These are phyloP conservation scores for Eulemur rubriventer DNA, from an alignment of 2,797 vertebrate species.

Conservation along the genomic window DNA sequence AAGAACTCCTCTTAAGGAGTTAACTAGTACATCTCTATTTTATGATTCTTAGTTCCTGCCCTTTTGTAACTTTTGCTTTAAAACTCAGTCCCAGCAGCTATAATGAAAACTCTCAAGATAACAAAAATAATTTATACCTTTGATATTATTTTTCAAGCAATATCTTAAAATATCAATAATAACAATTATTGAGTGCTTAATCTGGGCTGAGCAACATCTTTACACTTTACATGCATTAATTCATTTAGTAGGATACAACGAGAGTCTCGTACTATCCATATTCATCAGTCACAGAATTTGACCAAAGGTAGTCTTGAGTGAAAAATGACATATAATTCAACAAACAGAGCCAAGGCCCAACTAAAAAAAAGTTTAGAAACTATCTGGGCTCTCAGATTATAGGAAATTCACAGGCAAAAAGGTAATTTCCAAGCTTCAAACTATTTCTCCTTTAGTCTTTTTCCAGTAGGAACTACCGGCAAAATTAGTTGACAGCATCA, in stretches of 20 bases:
- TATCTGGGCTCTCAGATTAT: background rate
- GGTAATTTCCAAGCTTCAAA: background rate
- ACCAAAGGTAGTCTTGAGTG: background rate
- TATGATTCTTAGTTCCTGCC: background rate
- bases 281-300: slow-evolving; percentile 29
- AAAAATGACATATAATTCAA: slow-evolving; percentile 6
- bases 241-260: background rate
- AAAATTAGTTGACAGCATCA: background rate
- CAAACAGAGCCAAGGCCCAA: background rate
- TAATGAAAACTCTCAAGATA: background rate
- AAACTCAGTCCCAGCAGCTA: background rate
- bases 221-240: background rate
- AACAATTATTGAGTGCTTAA: background rate
- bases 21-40: background rate
- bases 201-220: background rate
- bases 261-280: background rate
- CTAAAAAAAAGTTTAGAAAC: background rate
- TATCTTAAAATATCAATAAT: background rate
- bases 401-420: background rate
- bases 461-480: background rate
- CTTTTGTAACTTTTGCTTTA: background rate
- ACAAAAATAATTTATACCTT: background rate
- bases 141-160: slow-evolving; percentile 3
- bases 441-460: background rate
- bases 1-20: background rate